Evolutionary conservation across 2,113 vertebrate species (phyloP), one percentile per base, ranked within the genome.

Genomic region (Girardinichthys multiradiatus): DNA sequence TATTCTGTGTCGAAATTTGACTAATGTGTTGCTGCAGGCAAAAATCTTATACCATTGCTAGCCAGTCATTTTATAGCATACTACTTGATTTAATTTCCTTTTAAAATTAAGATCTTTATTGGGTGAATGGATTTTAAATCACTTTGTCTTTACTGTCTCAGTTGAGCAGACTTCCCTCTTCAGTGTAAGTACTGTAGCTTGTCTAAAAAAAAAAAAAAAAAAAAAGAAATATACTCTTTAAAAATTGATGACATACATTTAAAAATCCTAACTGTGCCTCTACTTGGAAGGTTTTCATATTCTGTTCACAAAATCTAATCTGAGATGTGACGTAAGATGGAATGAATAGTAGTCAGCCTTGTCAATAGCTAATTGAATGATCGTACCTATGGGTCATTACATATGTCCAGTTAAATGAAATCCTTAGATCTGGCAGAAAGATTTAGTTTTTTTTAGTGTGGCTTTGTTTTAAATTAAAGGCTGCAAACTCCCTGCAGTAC

Each of bases 1-100:
- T 72, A 4, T 59, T 64, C 26, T 58, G 57, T 75, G 66, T 83
- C 69, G 63, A 76, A 81, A 73, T 58, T 71, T 77, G 73, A 65
- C 45, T 64, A 58, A 60, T 72, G 48, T 1, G 26, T 35, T 67
- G 29, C 65, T 64, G 17, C 68, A 64, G 45, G 62, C 63, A 33
- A 33, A 62, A 75, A 62, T 19, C 13, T n/a, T 33, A 27, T 31
- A 60, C 6, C 51, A 48, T 65, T 67, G 13, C 72, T 71, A 61
- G 7, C 26, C 33, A 79, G 29, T 59, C 64, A 45, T 61, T 79
- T 68, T 26, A 68, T 13, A 72, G 21, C 42, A 57, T 45, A 48
- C 27, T 21, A 24, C 39, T 35, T 66, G 12, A 71, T 77, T 65
- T 72, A 2, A 71, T 29, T 17, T 51, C 48, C 57, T 58, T 33